Base-by-base conservation (phyloP, 2,797 vertebrate genomes). In the Mycteria americana region DNA sequence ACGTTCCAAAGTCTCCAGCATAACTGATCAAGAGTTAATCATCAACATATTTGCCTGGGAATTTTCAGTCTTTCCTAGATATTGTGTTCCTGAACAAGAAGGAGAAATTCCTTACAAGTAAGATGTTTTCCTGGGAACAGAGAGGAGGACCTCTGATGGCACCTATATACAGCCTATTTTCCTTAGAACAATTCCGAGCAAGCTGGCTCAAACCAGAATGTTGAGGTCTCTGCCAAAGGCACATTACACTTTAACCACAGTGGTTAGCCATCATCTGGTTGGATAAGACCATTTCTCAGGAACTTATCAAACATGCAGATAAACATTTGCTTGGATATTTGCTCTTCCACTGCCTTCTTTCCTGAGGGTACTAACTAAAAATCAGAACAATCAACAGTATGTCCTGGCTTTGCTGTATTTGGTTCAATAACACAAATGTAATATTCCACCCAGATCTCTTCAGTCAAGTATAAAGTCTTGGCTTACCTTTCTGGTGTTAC, bases 401-500 rank as follows among this genome's bases (percentile, higher is more conserved):
- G 19, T 62, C 43, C 57, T 77, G 35, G 14, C 46, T 60, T 93
- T 5, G 1, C 33, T 18, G 1, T 48, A 51, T 54, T 91, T 86
- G 4, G 14, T 83, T 88, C 27, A 51, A 18, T 68, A 62, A 64
- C 17, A 30, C 11, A 77, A 59, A 46, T 5, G 4, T 16, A 88
- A 54, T 51, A 69, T 31, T 93, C 46, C 23, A 92, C 6, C 7
- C 4, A 4, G 53, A 24, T 43, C 62, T 46, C 48, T 68, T 78
- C 27, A 64, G 39, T 37, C 18, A 68, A 79, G 14, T 65, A 69
- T 53, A 57, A 86, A 75, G 62, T 37, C 54, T 91, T 86, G 57
- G 25, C 93, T 96, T 97, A 95, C 92, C 95, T 92, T 94, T 95
- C 51, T n/a, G 59, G 21, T 67, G 68, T 56, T 63, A 37, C 28